Base-by-base conservation (phyloP, 2,113 vertebrate species). In the Antennarius striatus region DNA sequence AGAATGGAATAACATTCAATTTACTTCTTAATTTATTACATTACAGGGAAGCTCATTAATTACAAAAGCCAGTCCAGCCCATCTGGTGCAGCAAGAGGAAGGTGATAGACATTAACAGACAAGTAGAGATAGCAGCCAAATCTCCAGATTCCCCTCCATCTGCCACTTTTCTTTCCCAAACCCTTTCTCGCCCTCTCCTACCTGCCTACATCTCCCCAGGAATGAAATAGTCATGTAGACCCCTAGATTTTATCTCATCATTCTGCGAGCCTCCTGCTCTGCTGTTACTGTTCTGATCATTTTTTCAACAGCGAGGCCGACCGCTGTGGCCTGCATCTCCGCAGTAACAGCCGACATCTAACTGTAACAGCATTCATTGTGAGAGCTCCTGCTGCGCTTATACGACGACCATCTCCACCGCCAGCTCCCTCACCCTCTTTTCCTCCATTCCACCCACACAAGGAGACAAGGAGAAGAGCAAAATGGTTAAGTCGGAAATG, bases 141-240 rank as follows among this genome's bases (percentile, higher is more conserved):
- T 42, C 15, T 63, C 36, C 45, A 28, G 46, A 22, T 58, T 74
- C 56, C 12, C 68, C 55, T 60, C 22, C 63, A 29, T 51, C 45
- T 69, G 36, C 0, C 54, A 50, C 36, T 56, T 66, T 71, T 58
- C 60, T 47, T 29, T 40, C 1, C 14, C 47, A 46, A 63, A 56
- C 50, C 71, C 62, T 46, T 72, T 45, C 46, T 64, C 63, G 40
- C 51, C 32, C 69, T 56, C 51, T 73, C 39, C 50, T 47, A 46
- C 68, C 16, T 32, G 51, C 47, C 60, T 48, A 45, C 55, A 32
- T 84, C 77, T 73, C 65, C 63, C 50, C 56, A 71, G 59, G 56
- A 79, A 87, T 86, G 22, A 84, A 87, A 89, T 84, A 90, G 87
- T 86, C 64, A 91, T 82, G 65, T 45, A 3, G 9, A 72, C 68